Base-by-base conservation (phyloP, 2,888 invertebrate species). In the Pyrgus malvae region DNA sequence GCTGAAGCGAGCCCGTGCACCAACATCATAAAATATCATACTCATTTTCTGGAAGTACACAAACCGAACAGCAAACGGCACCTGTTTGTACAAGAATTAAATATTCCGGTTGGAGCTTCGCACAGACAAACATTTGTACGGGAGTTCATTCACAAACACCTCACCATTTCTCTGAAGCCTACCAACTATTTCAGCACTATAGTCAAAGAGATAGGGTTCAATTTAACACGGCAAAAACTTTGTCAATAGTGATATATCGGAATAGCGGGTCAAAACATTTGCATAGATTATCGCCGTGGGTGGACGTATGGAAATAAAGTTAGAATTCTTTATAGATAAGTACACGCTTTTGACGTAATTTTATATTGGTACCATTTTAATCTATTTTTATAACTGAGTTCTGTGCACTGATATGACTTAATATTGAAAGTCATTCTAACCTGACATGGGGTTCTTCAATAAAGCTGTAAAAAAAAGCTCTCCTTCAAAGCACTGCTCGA, bases 181-280 rank as follows among this genome's bases (percentile, higher is more conserved):
- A 3, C 17, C n/a, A 8, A n/a, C 37, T 23, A 17, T 16, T 12
- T 37, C 9, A 12, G 12, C 12, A 17, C 29, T 27, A 33, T 60
- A 31, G 23, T 2, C 6, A 11, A 9, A 2, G 19, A 3, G 7
- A 40, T 55, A 59, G 29, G 27, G 53, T 41, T 25, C 17, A 35
- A 12, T 49, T 48, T 59, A n/a, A 5, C 8, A 16, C 37, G 27
- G 40, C 48, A 27, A 42, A 17, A 0, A 0, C 19, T 8, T 31
- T 37, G 33, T 38, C 23, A 31, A 41, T 27, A 17, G 19, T 31
- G 21, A 23, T 40, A 40, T 41, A 38, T 11, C n/a, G 25, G 56
- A 35, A 57, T 61, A 61, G 66, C 64, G 66, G 64, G 55, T 55
- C 55, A 33, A 23, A 41, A 40, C 57, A 55, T 62, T 65, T 60